Evolutionary conservation across 2,888 invertebrate genomes (phyloP), one percentile per base, ranked within the genome.

Genomic region (Entomobrya proxima): DNA sequence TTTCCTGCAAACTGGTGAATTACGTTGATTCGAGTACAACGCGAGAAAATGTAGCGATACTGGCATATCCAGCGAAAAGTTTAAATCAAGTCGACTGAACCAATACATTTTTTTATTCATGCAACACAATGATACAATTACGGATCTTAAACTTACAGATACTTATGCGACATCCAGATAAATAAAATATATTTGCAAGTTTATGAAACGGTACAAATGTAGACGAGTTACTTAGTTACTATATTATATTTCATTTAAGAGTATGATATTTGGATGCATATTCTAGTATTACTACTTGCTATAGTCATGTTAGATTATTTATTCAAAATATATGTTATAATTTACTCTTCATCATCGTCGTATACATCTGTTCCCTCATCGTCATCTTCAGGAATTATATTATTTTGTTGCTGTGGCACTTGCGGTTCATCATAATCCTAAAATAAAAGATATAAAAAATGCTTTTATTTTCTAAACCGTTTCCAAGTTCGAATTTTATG

Each of bases 21-120:
- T 89, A 89, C 55, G 85, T 87, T 1, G 88, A 89, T 44, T 61
- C 52, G 1, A n/a, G 50, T 0, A 88, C 88, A 18, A 90, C 90
- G 0, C 64, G 86, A 15, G 90, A 90, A 82, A 90, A 89, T 61
- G 85, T 87, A 0, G 89, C 89, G 5, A 88, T 90, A 24, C 75
- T 90, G 11, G 88, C 78, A 3, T 81, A 37, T 35, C 32, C 55
- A 3, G 18, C 13, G 0, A 13, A 37, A 67, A 40, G 7, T 67
- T 67, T 13, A 37, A 9, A 11, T 11, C 35, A 47, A 64, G 1
- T n/a, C n/a, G 3, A 47, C 47, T 7, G 13, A 47, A 47, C 15
- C 47, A 37, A 37, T 37, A 37, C 15, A 47, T 15, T 9, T 47
- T 13, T 9, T 13, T 47, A 13, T 47, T 9, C n/a, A 15, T 3